phyloP scores from a whole-genome alignment of 2,113 vertebrate genomes.

The Elachura formosa region DNA sequence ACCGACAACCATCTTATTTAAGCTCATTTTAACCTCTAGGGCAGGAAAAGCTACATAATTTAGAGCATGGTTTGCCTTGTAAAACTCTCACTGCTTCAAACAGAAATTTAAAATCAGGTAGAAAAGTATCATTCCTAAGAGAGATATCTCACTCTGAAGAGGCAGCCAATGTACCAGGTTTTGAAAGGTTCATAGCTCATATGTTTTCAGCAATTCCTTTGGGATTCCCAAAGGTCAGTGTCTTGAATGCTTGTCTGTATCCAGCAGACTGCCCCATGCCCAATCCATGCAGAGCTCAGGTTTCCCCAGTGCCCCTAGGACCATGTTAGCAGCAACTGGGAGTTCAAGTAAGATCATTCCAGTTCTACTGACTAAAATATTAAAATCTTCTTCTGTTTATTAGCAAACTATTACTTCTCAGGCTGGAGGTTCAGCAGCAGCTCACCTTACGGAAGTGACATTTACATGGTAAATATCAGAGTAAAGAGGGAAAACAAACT shows the following conservation, averaged over 20 bases:
- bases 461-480: neutral
- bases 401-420: neutral
- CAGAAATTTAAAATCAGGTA: neutral
- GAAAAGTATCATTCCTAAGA: neutral
- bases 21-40: neutral
- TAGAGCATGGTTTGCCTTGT: neutral
- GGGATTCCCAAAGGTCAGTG: neutral
- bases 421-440: neutral
- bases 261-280: neutral
- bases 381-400: neutral
- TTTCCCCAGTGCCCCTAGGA: too few relatives aligned
- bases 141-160: neutral
- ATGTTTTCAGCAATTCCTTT: neutral
- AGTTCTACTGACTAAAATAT: neutral
- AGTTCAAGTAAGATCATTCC: neutral
- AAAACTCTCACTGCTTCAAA: neutral
- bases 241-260: neutral
- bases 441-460: neutral
- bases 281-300: fast-evolving
- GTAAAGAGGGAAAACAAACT: neutral
- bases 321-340: fast-evolving
- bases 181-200: neutral
- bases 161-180: neutral
- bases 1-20: neutral
- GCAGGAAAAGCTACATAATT: neutral